A percentile compares a stretch with the other conserved stretches of the same genome.
phyloP scores from a whole-genome alignment of 2,797 vertebrate genomes.

The Centropyge bicolor region DNA sequence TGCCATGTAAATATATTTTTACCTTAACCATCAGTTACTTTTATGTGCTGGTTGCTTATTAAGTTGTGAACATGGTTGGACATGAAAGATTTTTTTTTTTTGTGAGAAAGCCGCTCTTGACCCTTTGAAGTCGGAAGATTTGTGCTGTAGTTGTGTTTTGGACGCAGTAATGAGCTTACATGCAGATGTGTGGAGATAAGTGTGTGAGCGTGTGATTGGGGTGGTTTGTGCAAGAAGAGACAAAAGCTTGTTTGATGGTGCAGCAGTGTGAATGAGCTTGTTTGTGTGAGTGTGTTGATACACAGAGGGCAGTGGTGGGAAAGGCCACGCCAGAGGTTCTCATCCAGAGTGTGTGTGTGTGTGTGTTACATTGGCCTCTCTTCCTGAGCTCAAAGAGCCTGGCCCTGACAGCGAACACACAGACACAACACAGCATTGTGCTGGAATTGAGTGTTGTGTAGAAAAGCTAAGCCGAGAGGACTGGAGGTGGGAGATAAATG shows the following conservation, averaged over 20 bases:
- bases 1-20: constrained; percentile 48
- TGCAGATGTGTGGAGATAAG: constrained; percentile 59
- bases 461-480: constrained; percentile 37
- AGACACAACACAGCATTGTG: constrained; percentile 77
- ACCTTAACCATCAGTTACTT: constrained; percentile 10
- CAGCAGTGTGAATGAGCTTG: constrained; percentile 67
- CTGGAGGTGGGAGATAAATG: constrained; percentile 61
- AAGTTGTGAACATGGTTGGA: neutral
- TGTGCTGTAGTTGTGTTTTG: constrained; percentile 53
- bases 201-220: constrained; percentile 23
- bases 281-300: constrained; percentile 76
- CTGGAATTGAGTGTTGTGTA: constrained; percentile 50
- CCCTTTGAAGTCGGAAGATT: constrained; percentile 34
- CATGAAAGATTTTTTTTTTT: neutral
- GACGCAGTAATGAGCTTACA: constrained; percentile 57
- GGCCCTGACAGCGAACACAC: constrained; percentile 64
- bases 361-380: constrained; percentile 59
- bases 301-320: constrained; percentile 79
- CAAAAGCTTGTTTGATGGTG: constrained; percentile 75
- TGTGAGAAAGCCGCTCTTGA: constrained; percentile 32
- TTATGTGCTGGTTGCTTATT: constrained; percentile 18
- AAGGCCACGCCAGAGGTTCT: constrained; percentile 82
- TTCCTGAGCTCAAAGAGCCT: constrained; percentile 79
- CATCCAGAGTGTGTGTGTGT: constrained; percentile 64
- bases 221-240: constrained; percentile 54